Evolutionary conservation across 2,888 invertebrate genomes (phyloP).

Genomic region (Limnephilus rhombicus): DNA sequence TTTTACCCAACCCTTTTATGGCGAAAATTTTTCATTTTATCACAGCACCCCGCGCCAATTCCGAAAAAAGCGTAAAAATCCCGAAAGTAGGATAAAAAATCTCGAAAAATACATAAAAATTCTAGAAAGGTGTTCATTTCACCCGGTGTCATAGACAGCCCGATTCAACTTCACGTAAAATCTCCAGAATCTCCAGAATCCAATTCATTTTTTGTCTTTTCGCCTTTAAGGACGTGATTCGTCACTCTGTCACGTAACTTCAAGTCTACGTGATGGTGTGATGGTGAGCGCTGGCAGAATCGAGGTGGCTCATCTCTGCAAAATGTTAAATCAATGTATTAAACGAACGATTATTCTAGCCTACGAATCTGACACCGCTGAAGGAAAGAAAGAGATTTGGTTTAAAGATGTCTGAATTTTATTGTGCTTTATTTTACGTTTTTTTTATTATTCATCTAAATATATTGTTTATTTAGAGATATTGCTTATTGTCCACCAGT

Average conservation of each 20-base stretch:
- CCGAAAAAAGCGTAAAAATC: not conserved
- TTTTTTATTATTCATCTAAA: not conserved
- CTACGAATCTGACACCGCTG: not conserved
- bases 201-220: slow-evolving; percentile 1
- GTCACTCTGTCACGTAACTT: slow-evolving; percentile 1
- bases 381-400: not conserved
- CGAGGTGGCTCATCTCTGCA: not conserved
- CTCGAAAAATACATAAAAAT: not conserved
- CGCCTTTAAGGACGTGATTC: not conserved
- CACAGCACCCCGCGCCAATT: not conserved
- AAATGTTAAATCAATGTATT: not conserved
- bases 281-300: not conserved
- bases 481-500: too few relatives aligned
- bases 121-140: slow-evolving; percentile 1
- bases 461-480: not conserved
- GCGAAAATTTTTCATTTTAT: not conserved
- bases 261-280: not conserved
- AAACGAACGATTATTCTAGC: not conserved
- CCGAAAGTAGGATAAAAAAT: not conserved
- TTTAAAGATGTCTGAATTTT: not conserved
- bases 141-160: not conserved
- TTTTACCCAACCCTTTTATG: not conserved
- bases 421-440: not conserved
- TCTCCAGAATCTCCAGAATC: not conserved
- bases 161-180: not conserved